Evolutionary conservation across 1,140 invertebrate genomes (phyloP).

Genomic region (Penaeus japonicus): DNA sequence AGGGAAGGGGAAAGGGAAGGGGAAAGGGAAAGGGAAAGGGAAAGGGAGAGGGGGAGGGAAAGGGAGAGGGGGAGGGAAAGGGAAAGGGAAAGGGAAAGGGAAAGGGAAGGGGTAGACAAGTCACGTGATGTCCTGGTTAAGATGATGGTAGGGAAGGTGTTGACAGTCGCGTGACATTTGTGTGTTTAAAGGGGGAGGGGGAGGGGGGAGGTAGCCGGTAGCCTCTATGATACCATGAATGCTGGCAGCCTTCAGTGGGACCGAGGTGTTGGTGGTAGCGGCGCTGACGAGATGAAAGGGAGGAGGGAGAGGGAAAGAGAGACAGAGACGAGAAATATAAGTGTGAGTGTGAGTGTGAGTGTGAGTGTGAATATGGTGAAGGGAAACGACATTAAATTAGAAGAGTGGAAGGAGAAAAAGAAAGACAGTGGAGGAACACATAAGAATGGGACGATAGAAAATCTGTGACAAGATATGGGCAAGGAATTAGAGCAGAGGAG

Average conservation of each 20-base stretch:
- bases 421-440: background rate
- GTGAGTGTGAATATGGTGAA: background rate
- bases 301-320: background rate
- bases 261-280: no score
- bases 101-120: background rate
- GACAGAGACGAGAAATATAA: background rate
- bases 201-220: no score
- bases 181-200: no score
- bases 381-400: background rate
- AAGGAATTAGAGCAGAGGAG: background rate
- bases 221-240: no score
- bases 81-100: background rate
- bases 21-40: background rate
- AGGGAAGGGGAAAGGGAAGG: background rate
- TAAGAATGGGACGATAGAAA: background rate
- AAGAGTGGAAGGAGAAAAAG: background rate
- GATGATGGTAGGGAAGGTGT: no score
- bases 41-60: background rate
- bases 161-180: no score
- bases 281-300: no score
- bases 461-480: background rate
- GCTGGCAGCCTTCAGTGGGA: no score
- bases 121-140: no score
- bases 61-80: background rate
- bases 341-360: background rate